These are phyloP conservation scores for Paraescarpia echinospica DNA, from an alignment of 1,140 invertebrate genomes.

Conservation along the genomic window DNA sequence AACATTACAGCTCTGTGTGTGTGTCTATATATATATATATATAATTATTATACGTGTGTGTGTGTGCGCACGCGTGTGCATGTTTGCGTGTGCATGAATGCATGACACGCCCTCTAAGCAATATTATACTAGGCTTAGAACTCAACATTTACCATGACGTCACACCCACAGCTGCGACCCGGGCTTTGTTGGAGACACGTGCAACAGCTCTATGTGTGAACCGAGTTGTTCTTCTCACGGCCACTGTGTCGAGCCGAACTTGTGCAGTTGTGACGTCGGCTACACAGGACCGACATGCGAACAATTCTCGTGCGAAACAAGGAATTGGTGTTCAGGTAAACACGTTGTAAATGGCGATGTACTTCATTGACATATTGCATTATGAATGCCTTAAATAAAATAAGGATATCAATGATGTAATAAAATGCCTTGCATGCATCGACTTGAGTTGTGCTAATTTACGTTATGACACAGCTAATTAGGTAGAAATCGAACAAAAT, in stretches of 20 bases:
- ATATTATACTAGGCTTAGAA: not conserved
- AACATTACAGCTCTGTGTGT: too few relatives aligned
- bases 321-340: not conserved
- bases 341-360: not conserved
- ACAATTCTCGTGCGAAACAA: conserved; percentile 17
- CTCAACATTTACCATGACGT: not conserved
- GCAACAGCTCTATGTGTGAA: conserved; percentile 15
- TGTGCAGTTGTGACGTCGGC: conserved; percentile 21
- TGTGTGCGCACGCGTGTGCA: too few relatives aligned
- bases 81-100: too few relatives aligned
- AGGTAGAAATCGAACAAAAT: too few relatives aligned
- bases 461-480: too few relatives aligned
- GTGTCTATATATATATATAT: too few relatives aligned
- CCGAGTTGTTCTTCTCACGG: conserved; percentile 23
- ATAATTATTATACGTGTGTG: too few relatives aligned
- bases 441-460: too few relatives aligned
- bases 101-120: not conserved
- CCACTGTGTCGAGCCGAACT: conserved; percentile 16
- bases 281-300: not conserved
- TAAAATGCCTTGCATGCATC: too few relatives aligned
- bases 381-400: too few relatives aligned
- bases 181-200: conserved; percentile 3
- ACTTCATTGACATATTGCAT: too few relatives aligned
- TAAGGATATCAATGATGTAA: too few relatives aligned
- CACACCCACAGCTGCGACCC: not conserved